These are phyloP conservation scores for Chiloscyllium plagiosum DNA, from an alignment of 2,113 vertebrate genomes.

Conservation along the genomic window DNA sequence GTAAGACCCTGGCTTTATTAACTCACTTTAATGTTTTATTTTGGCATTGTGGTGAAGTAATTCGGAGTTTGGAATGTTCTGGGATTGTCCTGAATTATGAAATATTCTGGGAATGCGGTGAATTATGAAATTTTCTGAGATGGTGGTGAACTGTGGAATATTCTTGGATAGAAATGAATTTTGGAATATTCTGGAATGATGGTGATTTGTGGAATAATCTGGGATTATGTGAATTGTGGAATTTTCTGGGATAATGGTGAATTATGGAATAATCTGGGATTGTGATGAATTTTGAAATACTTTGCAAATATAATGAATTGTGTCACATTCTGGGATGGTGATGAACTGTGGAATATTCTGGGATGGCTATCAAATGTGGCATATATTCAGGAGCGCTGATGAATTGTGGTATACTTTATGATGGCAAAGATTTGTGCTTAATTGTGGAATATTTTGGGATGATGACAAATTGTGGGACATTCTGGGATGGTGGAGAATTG, in stretches of 20 bases:
- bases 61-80: neutral
- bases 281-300: neutral
- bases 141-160: too few species aligned
- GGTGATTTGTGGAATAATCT: too few species aligned
- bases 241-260: too few species aligned
- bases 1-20: conserved; percentile 53
- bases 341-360: neutral
- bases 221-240: too few species aligned
- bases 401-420: neutral
- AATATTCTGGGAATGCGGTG: neutral
- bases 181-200: neutral
- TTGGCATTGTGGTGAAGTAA: neutral
- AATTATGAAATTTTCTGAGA: too few species aligned
- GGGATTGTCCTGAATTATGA: neutral
- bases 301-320: neutral
- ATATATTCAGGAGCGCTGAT: neutral
- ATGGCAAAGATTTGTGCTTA: neutral
- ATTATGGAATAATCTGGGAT: neutral
- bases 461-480: neutral
- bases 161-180: neutral
- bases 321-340: neutral
- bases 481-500: neutral
- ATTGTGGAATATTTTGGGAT: neutral
- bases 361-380: neutral
- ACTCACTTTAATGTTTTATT: neutral